These are phyloP conservation scores for Tetrao urogallus DNA, from an alignment of 2,113 vertebrate genomes.

Conservation along the genomic window DNA sequence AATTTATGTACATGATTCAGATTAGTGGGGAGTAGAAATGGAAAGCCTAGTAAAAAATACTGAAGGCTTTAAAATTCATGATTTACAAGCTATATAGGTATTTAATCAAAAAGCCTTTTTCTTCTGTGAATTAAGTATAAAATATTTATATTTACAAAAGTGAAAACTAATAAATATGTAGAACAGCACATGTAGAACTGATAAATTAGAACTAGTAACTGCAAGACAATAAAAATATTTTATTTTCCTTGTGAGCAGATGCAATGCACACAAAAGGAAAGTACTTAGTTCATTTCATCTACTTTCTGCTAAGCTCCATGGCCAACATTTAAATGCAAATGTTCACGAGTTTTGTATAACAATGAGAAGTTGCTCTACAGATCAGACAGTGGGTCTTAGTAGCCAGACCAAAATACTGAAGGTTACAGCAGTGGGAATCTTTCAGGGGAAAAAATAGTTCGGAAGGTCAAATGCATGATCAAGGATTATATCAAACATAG, in stretches of 20 bases:
- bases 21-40: background rate
- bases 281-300: background rate
- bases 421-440: background rate
- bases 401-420: accelerated
- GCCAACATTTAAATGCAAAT: background rate
- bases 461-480: background rate
- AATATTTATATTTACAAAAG: background rate
- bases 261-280: background rate
- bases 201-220: background rate
- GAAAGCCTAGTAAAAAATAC: background rate
- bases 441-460: background rate
- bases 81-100: background rate
- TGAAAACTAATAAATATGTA: background rate
- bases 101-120: background rate
- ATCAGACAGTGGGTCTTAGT: background rate
- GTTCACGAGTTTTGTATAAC: background rate
- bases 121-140: background rate
- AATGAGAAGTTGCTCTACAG: background rate
- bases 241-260: background rate
- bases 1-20: background rate
- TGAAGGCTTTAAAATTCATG: background rate
- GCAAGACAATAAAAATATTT: background rate
- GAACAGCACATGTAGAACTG: background rate
- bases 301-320: background rate
- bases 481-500: background rate